A percentile compares a stretch with the other conserved stretches of the same genome.
Conservation (phyloP, 2,797 vertebrate species). For the Odontamblyopus rebecca region DNA sequence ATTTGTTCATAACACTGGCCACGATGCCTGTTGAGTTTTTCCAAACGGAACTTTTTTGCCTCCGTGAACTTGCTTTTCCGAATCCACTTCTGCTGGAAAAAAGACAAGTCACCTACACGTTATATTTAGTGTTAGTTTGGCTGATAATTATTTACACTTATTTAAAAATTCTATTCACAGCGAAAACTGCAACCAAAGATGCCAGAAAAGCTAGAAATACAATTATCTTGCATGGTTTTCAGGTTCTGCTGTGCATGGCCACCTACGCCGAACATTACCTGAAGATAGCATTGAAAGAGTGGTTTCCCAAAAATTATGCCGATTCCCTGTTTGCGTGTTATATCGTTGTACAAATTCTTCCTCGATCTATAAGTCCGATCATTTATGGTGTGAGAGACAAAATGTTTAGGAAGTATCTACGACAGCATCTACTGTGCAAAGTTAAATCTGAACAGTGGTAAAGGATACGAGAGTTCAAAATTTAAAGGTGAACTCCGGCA, state of each 20-base stretch:
- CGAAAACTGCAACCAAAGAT: constrained; percentile 46
- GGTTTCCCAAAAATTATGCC: constrained; percentile 30
- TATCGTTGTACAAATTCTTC: constrained; percentile 52
- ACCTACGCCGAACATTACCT: constrained; percentile 31
- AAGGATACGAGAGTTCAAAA: not conserved
- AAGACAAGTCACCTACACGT: constrained; percentile 31
- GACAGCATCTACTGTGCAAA: constrained; percentile 29
- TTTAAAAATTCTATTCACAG: constrained; percentile 62
- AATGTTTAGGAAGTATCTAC: constrained; percentile 50
- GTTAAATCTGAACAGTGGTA: not conserved
- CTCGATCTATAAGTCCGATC: constrained; percentile 56
- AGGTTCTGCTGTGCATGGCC: constrained; percentile 63
- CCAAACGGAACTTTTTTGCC: constrained; percentile 46
- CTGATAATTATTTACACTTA: constrained; percentile 68
- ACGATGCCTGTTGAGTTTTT: constrained; percentile 54
- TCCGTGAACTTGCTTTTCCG: constrained; percentile 49
- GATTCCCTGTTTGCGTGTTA: constrained; percentile 50
- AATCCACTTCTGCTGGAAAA: constrained; percentile 46
- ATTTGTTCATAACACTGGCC: constrained; percentile 62
- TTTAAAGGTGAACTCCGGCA: not conserved
- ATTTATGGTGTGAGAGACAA: constrained; percentile 60
- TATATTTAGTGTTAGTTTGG: constrained; percentile 68
- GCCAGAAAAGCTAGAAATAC: constrained; percentile 66
- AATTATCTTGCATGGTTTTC: constrained; percentile 63
- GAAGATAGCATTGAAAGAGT: constrained; percentile 9